Evolutionary conservation across 2,113 vertebrate genomes (phyloP), one percentile per base, ranked within the genome.

Genomic region (Misgurnus anguillicaudatus): DNA sequence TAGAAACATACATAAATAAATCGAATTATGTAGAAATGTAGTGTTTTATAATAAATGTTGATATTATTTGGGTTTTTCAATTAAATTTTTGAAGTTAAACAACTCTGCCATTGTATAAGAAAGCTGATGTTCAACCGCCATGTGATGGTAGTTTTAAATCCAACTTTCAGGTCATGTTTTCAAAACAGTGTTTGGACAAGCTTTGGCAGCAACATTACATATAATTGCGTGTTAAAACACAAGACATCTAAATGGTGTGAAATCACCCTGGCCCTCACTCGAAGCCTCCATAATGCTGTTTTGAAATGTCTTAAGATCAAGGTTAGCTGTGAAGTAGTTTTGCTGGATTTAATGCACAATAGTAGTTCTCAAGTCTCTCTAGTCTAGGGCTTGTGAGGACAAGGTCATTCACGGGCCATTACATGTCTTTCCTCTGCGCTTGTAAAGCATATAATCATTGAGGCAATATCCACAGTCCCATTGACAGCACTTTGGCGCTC

Each of bases 391-490:
- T 3, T 53, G 31, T 2, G 47, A 75, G 79, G 58, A 64, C 14
- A 75, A 66, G 61, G 75, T 53, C 57, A 70, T 68, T 66, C 1
- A n/a, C 39, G 47, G 64, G 66, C 68, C 68, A 84, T 60, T 41
- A 76, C 53, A 70, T 62, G 57, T 24, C 64, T 73, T 75, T 65
- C 77, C 79, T 53, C 42, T 69, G 57, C 74, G 60, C 75, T 64
- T 81, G 73, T 75, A 53, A 75, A 66, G 58, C 62, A 71, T 65
- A 21, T 80, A 74, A 84, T 78, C 69, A 42, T 68, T 10, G 41
- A 53, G 38, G 68, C 79, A 78, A 75, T 51, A 69, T 53, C 58
- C 63, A 75, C 24, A 75, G 73, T 31, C 73, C 42, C 45, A 64
- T 51, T 75, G 42, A 75, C 61, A 53, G 73, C 58, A 75, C 58